Conservation (phyloP, 2,888 invertebrate genomes). For the Lycaena phlaeas region DNA sequence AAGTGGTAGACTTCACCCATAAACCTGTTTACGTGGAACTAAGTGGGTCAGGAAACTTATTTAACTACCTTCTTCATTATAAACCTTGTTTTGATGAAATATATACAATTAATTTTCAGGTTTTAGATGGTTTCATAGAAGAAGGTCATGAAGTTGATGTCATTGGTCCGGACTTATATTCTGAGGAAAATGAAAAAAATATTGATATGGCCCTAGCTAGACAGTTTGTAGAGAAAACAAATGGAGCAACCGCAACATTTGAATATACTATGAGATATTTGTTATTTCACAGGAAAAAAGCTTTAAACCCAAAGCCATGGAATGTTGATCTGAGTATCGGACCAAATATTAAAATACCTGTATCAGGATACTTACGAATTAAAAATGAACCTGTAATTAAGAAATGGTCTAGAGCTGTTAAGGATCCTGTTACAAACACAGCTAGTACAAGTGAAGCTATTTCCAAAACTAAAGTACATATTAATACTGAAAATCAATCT, state of each 20-base stretch:
- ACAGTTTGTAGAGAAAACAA: conserved; percentile 49
- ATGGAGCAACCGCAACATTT: conserved; percentile 66
- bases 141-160: conserved; percentile 74
- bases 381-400: conserved; percentile 59
- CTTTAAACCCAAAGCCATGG: conserved; percentile 72
- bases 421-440: conserved; percentile 47
- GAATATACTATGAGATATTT: conserved; percentile 75
- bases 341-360: conserved; percentile 73
- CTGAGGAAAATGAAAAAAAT: conserved; percentile 37
- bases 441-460: conserved; percentile 52
- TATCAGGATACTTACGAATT: conserved; percentile 69
- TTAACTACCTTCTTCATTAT: too few species aligned
- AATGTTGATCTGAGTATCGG: conserved; percentile 76
- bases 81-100: too few species aligned
- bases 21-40: too few species aligned
- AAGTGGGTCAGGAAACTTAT: too few species aligned
- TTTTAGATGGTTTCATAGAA: conserved; percentile 69
- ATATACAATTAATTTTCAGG: too few species aligned
- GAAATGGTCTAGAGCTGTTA: conserved; percentile 44
- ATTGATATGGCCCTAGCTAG: conserved; percentile 38
- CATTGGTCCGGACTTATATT: conserved; percentile 69
- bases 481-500: conserved; percentile 60
- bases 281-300: conserved; percentile 67
- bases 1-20: too few species aligned
- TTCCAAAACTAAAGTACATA: conserved; percentile 34